phyloP scores from a whole-genome alignment of 2,888 invertebrate genomes.

The Leucozona laternaria region DNA sequence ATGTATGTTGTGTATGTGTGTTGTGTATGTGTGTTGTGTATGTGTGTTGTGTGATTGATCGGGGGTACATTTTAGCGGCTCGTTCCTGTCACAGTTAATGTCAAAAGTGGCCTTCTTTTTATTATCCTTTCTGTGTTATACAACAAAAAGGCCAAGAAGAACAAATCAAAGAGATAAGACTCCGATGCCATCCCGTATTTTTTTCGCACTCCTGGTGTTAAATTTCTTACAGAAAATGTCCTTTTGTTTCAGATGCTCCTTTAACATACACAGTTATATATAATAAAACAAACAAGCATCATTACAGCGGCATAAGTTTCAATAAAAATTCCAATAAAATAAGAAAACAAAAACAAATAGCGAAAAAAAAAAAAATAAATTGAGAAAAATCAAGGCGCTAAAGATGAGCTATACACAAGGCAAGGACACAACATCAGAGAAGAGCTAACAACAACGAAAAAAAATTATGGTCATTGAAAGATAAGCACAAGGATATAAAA shows the following conservation, averaged over 20 bases:
- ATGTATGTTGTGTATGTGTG: not conserved
- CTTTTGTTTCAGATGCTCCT: constrained; percentile 20
- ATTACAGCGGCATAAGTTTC: constrained; percentile 42
- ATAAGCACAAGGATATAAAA: constrained; percentile 73
- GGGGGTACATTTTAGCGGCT: constrained; percentile 18
- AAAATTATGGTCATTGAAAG: constrained; percentile 74
- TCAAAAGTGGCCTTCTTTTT: constrained; percentile 60
- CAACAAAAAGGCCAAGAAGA: not conserved
- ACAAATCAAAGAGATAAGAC: constrained; percentile 51
- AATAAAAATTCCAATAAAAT: constrained; percentile 35
- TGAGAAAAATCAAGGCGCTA: constrained; percentile 32
- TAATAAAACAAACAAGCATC: constrained; percentile 42
- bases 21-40: not conserved
- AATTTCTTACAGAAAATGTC: constrained; percentile 46
- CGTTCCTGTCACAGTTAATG: constrained; percentile 44
- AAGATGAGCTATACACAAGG: constrained; percentile 58
- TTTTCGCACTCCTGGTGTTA: constrained; percentile 51
- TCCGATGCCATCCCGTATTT: not conserved
- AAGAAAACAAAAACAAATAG: not conserved
- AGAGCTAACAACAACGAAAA: not conserved
- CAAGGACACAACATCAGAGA: not conserved
- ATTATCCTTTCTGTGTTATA: constrained; percentile 25
- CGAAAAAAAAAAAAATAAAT: not conserved
- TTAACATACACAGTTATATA: not conserved
- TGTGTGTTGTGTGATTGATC: constrained; percentile 22